These are phyloP conservation scores for Picathartes gymnocephalus DNA, from an alignment of 2,113 vertebrate genomes.

Conservation along the genomic window DNA sequence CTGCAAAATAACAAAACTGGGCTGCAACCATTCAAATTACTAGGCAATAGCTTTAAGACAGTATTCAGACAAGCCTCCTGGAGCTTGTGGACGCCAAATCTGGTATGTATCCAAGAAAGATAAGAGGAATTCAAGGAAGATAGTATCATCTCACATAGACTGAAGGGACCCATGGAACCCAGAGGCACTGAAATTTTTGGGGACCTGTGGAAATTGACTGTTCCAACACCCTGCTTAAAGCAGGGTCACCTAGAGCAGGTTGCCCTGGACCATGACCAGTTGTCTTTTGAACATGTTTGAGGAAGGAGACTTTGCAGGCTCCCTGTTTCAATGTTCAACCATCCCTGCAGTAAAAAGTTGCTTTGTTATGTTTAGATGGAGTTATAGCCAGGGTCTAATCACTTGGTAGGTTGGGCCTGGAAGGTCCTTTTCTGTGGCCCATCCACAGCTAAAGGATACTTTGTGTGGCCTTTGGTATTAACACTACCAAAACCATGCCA, in stretches of 20 bases:
- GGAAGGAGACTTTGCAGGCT: background rate
- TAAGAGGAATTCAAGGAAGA: background rate
- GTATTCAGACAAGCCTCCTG: background rate
- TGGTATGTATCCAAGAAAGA: background rate
- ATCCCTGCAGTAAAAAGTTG: background rate
- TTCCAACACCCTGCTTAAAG: background rate
- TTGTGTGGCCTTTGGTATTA: background rate
- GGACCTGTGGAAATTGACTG: background rate
- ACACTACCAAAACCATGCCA: background rate
- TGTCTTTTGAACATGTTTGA: background rate
- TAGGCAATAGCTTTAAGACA: background rate
- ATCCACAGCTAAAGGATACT: background rate
- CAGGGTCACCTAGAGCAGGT: background rate
- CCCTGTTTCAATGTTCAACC: background rate
- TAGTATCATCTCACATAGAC: background rate
- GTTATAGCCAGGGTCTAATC: background rate
- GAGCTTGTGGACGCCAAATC: background rate
- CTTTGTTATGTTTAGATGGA: background rate
- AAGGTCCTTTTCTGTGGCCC: background rate
- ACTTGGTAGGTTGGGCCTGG: background rate
- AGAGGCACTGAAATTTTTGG: background rate
- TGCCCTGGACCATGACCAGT: rapidly evolving
- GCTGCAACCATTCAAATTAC: background rate
- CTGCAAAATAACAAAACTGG: background rate
- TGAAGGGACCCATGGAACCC: rapidly evolving